Percentiles rank a stretch among this genome's conserved stretches.
Conservation (phyloP, 2,888 invertebrate species). For the Scaeva pyrastri region DNA sequence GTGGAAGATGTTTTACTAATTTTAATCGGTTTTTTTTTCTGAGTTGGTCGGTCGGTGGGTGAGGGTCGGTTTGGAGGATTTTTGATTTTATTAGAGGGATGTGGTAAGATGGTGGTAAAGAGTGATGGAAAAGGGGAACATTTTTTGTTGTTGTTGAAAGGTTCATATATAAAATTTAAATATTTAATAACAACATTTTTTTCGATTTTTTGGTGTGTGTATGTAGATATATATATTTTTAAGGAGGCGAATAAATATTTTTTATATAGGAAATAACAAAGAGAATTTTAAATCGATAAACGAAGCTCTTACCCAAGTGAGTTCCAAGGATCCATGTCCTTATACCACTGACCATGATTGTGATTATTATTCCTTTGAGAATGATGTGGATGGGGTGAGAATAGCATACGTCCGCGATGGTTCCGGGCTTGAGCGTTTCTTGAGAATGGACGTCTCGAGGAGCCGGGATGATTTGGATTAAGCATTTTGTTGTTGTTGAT, state of each 20-base stretch:
- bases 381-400: constrained; percentile 82
- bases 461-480: constrained; percentile 82
- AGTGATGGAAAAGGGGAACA: constrained; percentile 61
- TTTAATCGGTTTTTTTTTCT: constrained; percentile 53
- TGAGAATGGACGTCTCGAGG: constrained; percentile 83
- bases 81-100: constrained; percentile 13
- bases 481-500: constrained; percentile 77
- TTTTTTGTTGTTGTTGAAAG: constrained; percentile 34
- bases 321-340: constrained; percentile 81
- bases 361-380: constrained; percentile 78
- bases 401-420: constrained; percentile 82
- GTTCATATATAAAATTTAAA: constrained; percentile 56
- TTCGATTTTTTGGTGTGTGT: constrained; percentile 65
- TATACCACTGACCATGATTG: constrained; percentile 79
- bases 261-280: constrained; percentile 7
- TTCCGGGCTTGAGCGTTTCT: constrained; percentile 82
- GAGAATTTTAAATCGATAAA: constrained; percentile 76
- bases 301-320: constrained; percentile 82
- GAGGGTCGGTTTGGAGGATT: constrained; percentile 8
- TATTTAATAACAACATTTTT: constrained; percentile 59
- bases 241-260: constrained; percentile 28
- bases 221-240: constrained; percentile 56
- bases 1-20: constrained; percentile 72
- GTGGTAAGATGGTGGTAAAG: constrained; percentile 61
- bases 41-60: constrained; percentile 17